These are phyloP conservation scores for Melanotaenia trifasciata DNA, from an alignment of 2,797 vertebrate species.

Conservation along the genomic window DNA sequence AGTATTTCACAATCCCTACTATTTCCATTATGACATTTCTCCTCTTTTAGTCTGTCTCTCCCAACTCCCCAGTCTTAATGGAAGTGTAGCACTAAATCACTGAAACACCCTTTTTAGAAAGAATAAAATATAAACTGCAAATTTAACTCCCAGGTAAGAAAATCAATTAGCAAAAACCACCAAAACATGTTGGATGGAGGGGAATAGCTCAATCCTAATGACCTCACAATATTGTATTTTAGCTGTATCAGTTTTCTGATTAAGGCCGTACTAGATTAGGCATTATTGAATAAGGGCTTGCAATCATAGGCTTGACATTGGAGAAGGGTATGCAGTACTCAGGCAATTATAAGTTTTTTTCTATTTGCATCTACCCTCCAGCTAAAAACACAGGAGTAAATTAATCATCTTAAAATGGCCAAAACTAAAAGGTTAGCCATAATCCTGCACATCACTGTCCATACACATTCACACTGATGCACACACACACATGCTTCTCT, in stretches of 20 bases:
- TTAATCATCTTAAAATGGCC: slow-evolving; percentile 81
- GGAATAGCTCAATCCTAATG: slow-evolving; percentile 24
- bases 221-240: slow-evolving; percentile 28
- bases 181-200: slow-evolving; percentile 15
- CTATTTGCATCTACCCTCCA: slow-evolving; percentile 72
- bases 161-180: neutral
- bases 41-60: neutral
- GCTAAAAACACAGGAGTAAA: slow-evolving; percentile 74
- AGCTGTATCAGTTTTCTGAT: slow-evolving; percentile 56
- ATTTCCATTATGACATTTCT: neutral
- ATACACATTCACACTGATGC: slow-evolving; percentile 28
- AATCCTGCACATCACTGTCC: slow-evolving; percentile 74
- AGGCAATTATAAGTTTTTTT: slow-evolving; percentile 77
- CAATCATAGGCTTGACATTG: slow-evolving; percentile 73
- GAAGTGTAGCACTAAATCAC: neutral
- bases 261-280: slow-evolving; percentile 58
- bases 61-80: neutral
- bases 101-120: neutral
- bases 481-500: slow-evolving; percentile 34
- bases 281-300: slow-evolving; percentile 52
- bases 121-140: neutral
- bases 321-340: slow-evolving; percentile 63
- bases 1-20: neutral
- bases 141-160: neutral
- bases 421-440: slow-evolving; percentile 75